Evolutionary conservation across 2,888 invertebrate species (phyloP).

Genomic region (Aspidiotus rigidus): DNA sequence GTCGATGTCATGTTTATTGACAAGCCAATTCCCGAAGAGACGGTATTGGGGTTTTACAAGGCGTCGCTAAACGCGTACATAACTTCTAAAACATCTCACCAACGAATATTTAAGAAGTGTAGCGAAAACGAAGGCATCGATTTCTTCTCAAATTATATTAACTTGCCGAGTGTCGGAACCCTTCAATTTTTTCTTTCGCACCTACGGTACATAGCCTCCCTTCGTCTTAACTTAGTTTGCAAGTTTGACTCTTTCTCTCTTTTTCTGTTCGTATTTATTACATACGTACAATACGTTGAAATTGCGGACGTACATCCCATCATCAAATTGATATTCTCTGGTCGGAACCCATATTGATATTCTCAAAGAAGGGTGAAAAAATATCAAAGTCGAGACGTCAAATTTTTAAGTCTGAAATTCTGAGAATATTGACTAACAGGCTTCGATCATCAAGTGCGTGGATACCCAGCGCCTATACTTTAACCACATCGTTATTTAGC

Average conservation of each 20-base stretch:
- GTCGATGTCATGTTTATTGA: slow-evolving; percentile 38
- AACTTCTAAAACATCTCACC: slow-evolving; percentile 11
- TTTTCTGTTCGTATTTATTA: neutral
- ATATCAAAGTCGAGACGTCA: too few relatives aligned
- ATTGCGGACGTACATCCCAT: too few relatives aligned
- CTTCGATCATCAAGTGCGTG: too few relatives aligned
- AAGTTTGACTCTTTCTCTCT: neutral
- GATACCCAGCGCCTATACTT: too few relatives aligned
- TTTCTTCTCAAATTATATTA: slow-evolving; percentile 34
- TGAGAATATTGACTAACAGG: too few relatives aligned
- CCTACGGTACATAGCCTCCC: neutral
- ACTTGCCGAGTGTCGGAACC: slow-evolving; percentile 25
- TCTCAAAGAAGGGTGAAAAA: too few relatives aligned
- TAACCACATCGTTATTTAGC: too few relatives aligned
- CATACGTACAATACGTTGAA: too few relatives aligned
- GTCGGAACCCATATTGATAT: too few relatives aligned
- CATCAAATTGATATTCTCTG: too few relatives aligned
- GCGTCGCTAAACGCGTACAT: slow-evolving; percentile 28
- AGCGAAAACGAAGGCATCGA: slow-evolving; percentile 36
- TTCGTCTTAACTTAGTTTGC: neutral
- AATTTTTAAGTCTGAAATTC: too few relatives aligned
- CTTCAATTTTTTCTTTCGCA: slow-evolving; percentile 13
- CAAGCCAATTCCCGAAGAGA: slow-evolving; percentile 37
- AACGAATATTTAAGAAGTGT: slow-evolving; percentile 35
- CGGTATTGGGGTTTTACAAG: slow-evolving; percentile 30